Evolutionary conservation across 2,888 invertebrate species (phyloP).

Genomic region (Germaria angustata): DNA sequence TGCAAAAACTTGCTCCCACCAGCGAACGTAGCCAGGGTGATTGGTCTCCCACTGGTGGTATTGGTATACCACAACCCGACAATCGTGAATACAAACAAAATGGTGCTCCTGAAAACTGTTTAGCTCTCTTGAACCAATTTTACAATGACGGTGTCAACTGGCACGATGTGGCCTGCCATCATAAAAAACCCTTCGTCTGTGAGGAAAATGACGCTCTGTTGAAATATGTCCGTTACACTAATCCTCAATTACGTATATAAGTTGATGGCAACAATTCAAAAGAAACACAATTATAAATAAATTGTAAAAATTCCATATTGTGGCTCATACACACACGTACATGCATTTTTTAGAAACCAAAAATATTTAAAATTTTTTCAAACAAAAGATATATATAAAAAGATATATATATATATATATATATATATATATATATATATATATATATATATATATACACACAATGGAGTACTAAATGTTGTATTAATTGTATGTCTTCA

Average conservation of each 20-base stretch:
- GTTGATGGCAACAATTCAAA: neutral
- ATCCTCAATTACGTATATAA: conserved; percentile 88
- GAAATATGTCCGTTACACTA: conserved; percentile 90
- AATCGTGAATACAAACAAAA: conserved; percentile 90
- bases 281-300: neutral
- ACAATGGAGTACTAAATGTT: neutral
- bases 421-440: too few species aligned
- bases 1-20: conserved; percentile 91
- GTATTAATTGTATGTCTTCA: neutral
- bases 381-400: neutral
- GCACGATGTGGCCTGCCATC: conserved; percentile 95
- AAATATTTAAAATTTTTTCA: conserved; percentile 70
- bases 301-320: conserved; percentile 1
- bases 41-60: conserved; percentile 93
- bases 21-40: conserved; percentile 91
- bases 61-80: conserved; percentile 92
- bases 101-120: conserved; percentile 91
- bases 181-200: conserved; percentile 92
- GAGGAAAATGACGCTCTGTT: conserved; percentile 93
- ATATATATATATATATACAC: too few species aligned
- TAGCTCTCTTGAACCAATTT: conserved; percentile 92
- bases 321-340: neutral
- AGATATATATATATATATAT: neutral
- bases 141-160: conserved; percentile 95
- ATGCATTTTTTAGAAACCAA: conserved; percentile 72